Conservation (phyloP, 2,888 invertebrate genomes). For the Argynnis bischoffii region DNA sequence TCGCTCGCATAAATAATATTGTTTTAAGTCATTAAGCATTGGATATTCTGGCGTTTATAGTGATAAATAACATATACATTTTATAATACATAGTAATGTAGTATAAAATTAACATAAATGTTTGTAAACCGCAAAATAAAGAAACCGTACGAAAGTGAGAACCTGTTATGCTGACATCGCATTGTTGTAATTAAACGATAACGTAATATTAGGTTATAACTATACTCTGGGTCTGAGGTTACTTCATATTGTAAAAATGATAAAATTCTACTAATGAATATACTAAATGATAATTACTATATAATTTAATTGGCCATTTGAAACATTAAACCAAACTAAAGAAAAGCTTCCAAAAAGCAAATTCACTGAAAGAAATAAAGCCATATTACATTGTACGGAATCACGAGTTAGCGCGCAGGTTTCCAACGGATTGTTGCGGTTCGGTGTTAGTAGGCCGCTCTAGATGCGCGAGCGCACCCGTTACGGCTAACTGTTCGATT, state of each 20-base stretch:
- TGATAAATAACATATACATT: too few relatives aligned
- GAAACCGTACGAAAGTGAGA: conserved; percentile 31
- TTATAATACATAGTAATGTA: background rate
- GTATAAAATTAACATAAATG: conserved; percentile 5
- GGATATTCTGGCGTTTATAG: background rate
- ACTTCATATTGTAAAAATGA: background rate
- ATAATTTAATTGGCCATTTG: too few relatives aligned
- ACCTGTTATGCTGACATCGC: conserved; percentile 28
- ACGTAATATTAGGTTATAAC: conserved; percentile 14
- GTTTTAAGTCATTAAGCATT: conserved; percentile 23
- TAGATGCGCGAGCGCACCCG: conserved; percentile 68
- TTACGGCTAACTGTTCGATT: conserved; percentile 77
- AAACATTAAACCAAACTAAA: background rate
- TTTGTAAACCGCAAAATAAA: conserved; percentile 30
- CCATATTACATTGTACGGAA: conserved; percentile 15
- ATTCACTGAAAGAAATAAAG: conserved; percentile 2
- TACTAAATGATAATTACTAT: too few relatives aligned
- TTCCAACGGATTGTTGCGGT: conserved; percentile 47
- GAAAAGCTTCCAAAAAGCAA: background rate
- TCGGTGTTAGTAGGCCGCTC: conserved; percentile 77
- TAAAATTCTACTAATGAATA: too few relatives aligned
- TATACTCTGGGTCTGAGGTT: background rate
- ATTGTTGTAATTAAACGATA: conserved; percentile 29
- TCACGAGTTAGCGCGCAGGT: conserved; percentile 23
- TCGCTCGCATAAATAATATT: conserved; percentile 33